phyloP scores from a whole-genome alignment of 1,140 invertebrate genomes.

The Drosophila truncata region DNA sequence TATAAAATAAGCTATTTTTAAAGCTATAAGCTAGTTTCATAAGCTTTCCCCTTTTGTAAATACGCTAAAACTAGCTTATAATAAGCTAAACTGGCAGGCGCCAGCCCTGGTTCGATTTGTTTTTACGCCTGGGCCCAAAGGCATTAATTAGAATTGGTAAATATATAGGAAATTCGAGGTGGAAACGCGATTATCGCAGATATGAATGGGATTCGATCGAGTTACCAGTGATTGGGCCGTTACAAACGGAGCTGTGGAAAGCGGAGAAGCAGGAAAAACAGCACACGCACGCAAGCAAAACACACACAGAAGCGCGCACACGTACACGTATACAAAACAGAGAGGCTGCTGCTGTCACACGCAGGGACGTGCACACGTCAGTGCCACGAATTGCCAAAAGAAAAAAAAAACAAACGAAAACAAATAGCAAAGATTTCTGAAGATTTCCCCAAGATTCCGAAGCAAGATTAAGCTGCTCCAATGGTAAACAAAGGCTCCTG shows the following conservation, averaged over 20 bases:
- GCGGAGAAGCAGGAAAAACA: conserved; percentile 6
- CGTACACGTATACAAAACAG: conserved; percentile 17
- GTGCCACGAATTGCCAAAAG: conserved; percentile 65
- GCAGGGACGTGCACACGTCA: conserved; percentile 70
- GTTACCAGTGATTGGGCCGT: neutral
- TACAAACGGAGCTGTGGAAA: neutral
- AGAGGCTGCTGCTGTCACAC: neutral
- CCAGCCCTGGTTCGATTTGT: conserved; percentile 64
- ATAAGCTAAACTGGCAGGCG: too few relatives aligned
- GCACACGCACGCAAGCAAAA: conserved; percentile 9
- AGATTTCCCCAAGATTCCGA: neutral
- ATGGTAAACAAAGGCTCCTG: conserved; percentile 19
- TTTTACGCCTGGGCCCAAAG: conserved; percentile 49
- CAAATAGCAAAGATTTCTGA: neutral
- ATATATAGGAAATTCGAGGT: conserved; percentile 4
- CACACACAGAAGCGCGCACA: conserved; percentile 7
- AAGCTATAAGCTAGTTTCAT: too few relatives aligned
- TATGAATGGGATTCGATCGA: neutral
- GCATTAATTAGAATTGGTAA: conserved; percentile 73
- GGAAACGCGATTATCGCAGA: neutral
- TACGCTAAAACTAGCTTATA: too few relatives aligned
- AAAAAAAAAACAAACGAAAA: neutral
- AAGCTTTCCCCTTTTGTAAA: too few relatives aligned
- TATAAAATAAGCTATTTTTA: too few relatives aligned
- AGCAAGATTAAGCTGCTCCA: conserved; percentile 7